Conservation (phyloP, 2,888 invertebrate genomes). For the Drosophila suboccidentalis region DNA sequence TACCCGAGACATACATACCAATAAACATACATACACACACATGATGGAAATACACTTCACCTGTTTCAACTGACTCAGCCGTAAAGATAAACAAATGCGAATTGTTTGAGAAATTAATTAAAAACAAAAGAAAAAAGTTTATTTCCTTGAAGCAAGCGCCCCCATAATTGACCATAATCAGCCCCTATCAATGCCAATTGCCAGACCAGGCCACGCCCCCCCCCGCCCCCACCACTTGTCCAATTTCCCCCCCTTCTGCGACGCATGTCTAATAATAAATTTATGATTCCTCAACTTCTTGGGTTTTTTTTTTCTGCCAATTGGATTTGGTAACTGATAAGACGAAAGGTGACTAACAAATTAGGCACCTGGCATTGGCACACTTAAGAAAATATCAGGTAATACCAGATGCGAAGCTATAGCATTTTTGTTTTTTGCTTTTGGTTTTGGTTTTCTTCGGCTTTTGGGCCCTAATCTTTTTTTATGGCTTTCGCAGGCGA, state of each 20-base stretch:
- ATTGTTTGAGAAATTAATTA: background rate
- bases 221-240: background rate
- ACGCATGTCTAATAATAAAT: constrained; percentile 6
- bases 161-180: constrained; percentile 39
- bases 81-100: constrained; percentile 14
- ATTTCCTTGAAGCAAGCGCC: constrained; percentile 25
- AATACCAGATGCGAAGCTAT: constrained; percentile 18
- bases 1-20: background rate
- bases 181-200: constrained; percentile 46
- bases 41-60: constrained; percentile 1
- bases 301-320: background rate
- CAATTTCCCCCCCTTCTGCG: background rate
- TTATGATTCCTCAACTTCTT: constrained; percentile 15
- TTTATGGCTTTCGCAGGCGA: constrained; percentile 29
- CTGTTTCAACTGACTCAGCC: constrained; percentile 32
- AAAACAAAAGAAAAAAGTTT: background rate
- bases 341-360: constrained; percentile 21
- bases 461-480: constrained; percentile 44
- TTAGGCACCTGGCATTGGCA: constrained; percentile 15
- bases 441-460: constrained; percentile 6
- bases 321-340: constrained; percentile 33
- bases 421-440: constrained; percentile 8
- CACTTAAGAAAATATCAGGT: constrained; percentile 23
- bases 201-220: background rate
- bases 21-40: background rate